Percentiles rank a stretch among this genome's conserved stretches.
These are phyloP conservation scores for Anarrhichthys ocellatus DNA, from an alignment of 2,113 vertebrate species.

Conservation along the genomic window DNA sequence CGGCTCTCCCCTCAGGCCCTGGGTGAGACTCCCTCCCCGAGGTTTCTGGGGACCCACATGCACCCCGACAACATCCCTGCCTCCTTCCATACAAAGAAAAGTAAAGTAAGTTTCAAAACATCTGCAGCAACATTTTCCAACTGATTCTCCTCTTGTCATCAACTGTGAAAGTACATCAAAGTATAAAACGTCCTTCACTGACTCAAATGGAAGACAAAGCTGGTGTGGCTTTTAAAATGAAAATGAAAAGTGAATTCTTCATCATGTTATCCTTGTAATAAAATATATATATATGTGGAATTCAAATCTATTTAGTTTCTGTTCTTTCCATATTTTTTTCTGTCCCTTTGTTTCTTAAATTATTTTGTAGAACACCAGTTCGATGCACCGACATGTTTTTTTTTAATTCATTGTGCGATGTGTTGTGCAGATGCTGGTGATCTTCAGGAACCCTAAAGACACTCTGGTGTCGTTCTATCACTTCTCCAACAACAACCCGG, in stretches of 20 bases:
- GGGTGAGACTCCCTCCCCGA: conserved; percentile 61
- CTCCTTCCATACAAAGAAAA: conserved; percentile 60
- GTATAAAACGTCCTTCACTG: background rate
- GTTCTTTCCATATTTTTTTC: background rate
- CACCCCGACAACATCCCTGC: conserved; percentile 74
- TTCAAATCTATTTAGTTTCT: background rate
- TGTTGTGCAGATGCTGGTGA: conserved; percentile 80
- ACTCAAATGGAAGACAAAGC: background rate
- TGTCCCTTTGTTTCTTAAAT: background rate
- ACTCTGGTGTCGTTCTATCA: conserved; percentile 86
- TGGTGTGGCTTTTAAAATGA: background rate
- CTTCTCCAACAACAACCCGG: conserved; percentile 83
- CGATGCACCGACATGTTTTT: background rate
- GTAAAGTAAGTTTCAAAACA: conserved; percentile 48
- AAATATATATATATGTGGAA: background rate
- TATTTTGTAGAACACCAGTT: background rate
- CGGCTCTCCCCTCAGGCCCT: conserved; percentile 40
- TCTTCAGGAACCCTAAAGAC: conserved; percentile 90
- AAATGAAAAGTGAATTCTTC: background rate
- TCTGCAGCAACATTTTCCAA: background rate
- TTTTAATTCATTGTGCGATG: background rate
- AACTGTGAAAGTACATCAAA: background rate
- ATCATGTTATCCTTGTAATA: background rate
- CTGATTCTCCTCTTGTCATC: background rate
- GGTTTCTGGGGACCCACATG: conserved; percentile 75